phyloP scores from a whole-genome alignment of 2,797 vertebrate species.

The Microctenopoma steveboyesi region DNA sequence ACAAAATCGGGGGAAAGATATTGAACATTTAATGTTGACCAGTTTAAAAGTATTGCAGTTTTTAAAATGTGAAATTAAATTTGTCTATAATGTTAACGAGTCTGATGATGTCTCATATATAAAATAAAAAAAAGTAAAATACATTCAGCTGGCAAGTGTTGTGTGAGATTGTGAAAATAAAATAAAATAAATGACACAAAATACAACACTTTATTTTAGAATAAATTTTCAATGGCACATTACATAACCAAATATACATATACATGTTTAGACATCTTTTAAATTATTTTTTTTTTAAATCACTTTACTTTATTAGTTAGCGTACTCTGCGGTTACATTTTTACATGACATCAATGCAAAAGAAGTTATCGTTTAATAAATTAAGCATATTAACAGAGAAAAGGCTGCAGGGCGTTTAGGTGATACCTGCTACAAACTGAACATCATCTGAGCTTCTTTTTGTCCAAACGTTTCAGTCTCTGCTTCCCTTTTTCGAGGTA shows the following conservation, averaged over 20 bases:
- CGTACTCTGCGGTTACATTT: slow-evolving; percentile 84
- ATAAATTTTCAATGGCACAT: slow-evolving; percentile 87
- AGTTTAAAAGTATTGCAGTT: background rate
- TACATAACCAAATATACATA: slow-evolving; percentile 99
- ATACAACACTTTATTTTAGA: slow-evolving; percentile 93
- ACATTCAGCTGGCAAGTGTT: background rate
- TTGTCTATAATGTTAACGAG: too few species aligned
- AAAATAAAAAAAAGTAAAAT: background rate
- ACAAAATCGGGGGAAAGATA: background rate
- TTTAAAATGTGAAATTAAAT: background rate
- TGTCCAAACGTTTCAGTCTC: slow-evolving; percentile 38
- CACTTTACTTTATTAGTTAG: slow-evolving; percentile 62
- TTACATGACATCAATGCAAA: slow-evolving; percentile 90
- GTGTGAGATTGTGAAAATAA: slow-evolving; percentile 9
- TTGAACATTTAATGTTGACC: background rate
- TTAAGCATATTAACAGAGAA: slow-evolving; percentile 92
- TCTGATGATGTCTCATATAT: background rate
- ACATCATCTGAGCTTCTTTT: slow-evolving; percentile 52
- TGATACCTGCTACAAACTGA: slow-evolving; percentile 71
- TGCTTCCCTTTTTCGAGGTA: slow-evolving; percentile 41
- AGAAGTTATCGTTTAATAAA: slow-evolving; percentile 91
- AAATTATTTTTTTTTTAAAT: slow-evolving; percentile 79
- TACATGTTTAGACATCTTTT: slow-evolving; percentile 86
- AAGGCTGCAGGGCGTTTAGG: slow-evolving; percentile 64
- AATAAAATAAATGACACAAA: slow-evolving; percentile 88